These are phyloP conservation scores for Temnothorax curvispinosus DNA, from an alignment of 1,140 invertebrate species.

Conservation along the genomic window DNA sequence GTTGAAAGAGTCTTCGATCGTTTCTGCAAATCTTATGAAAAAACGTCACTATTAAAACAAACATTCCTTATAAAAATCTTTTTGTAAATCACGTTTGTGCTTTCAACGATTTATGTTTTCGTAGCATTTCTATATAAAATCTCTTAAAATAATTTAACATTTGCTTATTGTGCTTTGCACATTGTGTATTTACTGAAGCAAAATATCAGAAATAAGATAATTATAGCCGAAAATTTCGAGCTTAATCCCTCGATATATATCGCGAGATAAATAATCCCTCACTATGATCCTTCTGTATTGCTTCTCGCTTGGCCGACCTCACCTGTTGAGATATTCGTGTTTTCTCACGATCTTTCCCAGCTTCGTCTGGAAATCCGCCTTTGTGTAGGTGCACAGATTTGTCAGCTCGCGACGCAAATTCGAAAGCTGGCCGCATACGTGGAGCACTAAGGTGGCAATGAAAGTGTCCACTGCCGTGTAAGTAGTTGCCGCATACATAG, in stretches of 20 bases:
- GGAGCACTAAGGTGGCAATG: conserved; percentile 84
- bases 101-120: background rate
- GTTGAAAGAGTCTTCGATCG: conserved; percentile 82
- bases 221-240: background rate
- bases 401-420: conserved; percentile 8
- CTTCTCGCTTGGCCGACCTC: background rate
- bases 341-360: conserved; percentile 43
- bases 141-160: background rate
- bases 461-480: conserved; percentile 85
- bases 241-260: background rate
- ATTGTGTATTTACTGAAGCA: background rate
- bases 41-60: background rate
- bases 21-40: conserved; percentile 74
- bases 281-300: background rate
- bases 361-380: background rate
- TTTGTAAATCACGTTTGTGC: background rate
- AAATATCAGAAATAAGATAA: background rate
- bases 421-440: conserved; percentile 84
- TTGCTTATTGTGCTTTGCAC: no score
- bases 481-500: conserved; percentile 77
- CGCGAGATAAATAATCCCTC: background rate
- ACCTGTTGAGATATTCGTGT: conserved; percentile 69
- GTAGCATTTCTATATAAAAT: background rate
- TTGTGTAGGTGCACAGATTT: background rate
- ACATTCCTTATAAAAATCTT: background rate